Conservation (phyloP, 2,797 vertebrate genomes). For the Acanthurus leucopareius region DNA sequence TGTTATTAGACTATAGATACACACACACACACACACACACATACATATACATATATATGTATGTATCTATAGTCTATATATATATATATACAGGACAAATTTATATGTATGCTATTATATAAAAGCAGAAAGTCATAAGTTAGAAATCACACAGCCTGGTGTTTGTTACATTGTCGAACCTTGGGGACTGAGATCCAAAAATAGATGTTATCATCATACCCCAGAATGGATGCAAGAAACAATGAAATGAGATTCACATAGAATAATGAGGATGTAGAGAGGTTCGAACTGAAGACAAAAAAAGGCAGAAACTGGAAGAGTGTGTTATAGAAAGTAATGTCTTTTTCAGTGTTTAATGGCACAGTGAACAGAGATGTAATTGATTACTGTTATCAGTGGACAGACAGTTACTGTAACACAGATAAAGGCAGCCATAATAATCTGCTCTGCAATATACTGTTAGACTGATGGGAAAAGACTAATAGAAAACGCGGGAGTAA, state of each 20-base stretch:
- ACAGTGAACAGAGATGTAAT: slow-evolving; percentile 67
- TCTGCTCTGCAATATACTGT: slow-evolving; percentile 59
- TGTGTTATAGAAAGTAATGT: slow-evolving; percentile 45
- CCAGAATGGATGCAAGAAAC: slow-evolving; percentile 29
- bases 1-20: too few relatives aligned
- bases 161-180: slow-evolving; percentile 9
- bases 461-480: slow-evolving; percentile 57
- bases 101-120: background rate
- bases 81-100: background rate
- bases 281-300: slow-evolving; percentile 29
- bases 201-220: slow-evolving; percentile 39
- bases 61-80: too few relatives aligned
- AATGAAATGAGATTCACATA: slow-evolving; percentile 44
- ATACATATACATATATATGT: too few relatives aligned
- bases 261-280: slow-evolving; percentile 31
- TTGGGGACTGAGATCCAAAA: slow-evolving; percentile 26
- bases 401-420: slow-evolving; percentile 75
- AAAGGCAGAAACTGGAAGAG: slow-evolving; percentile 27
- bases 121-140: slow-evolving; percentile 8
- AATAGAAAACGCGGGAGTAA: slow-evolving; percentile 41
- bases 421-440: slow-evolving; percentile 71
- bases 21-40: too few relatives aligned
- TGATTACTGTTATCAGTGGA: slow-evolving; percentile 78
- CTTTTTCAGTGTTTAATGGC: slow-evolving; percentile 49
- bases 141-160: slow-evolving; percentile 23